Evolutionary conservation across 2,888 invertebrate genomes (phyloP), one percentile per base, ranked within the genome.

Genomic region (Tachina lurida): DNA sequence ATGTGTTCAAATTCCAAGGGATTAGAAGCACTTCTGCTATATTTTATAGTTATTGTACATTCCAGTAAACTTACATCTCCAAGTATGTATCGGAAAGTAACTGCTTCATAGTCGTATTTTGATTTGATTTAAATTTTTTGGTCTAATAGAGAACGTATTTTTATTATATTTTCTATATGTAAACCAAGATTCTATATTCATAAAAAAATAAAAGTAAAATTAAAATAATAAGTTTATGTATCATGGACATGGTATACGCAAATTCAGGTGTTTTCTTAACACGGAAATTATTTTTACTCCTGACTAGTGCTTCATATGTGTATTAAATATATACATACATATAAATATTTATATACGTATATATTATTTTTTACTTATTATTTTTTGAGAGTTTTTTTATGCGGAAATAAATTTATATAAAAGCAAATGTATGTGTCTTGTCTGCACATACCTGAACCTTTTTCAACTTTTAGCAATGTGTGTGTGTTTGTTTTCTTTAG

Each of bases 351-450:
- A 10, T 43, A 17, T 85, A 80, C 60, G 43, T 9, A 12, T 9
- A 1, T 49, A 47, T 31, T 10, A 52, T 43, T n/a, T 67, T 43
- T 54, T 19, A 22, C 3, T 17, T 10, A 52, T n/a, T 41, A 13
- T 8, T 52, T 52, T 60, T 68, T 19, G 2, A 31, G 12, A 68
- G 31, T 63, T 71, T 74, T 22, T 56, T 15, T 62, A 82, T 71
- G 75, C 79, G 83, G 79, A 86, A 79, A 73, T 86, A 83, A 71
- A 67, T 76, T 83, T 56, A 45, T 58, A 63, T 73, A 54, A 68
- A 74, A 85, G 63, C 19, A 68, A 68, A 78, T 68, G 52, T 45
- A n/a, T 65, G 19, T 52, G 54, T 71, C 54, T 41, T 54, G 54
- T 75, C 45, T 76, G 56, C 63, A 70, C 77, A 74, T 76, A 43